Percentiles rank a stretch among this genome's conserved stretches.
Evolutionary conservation across 2,888 invertebrate genomes (phyloP).

Genomic region (Drosophila mimetica): DNA sequence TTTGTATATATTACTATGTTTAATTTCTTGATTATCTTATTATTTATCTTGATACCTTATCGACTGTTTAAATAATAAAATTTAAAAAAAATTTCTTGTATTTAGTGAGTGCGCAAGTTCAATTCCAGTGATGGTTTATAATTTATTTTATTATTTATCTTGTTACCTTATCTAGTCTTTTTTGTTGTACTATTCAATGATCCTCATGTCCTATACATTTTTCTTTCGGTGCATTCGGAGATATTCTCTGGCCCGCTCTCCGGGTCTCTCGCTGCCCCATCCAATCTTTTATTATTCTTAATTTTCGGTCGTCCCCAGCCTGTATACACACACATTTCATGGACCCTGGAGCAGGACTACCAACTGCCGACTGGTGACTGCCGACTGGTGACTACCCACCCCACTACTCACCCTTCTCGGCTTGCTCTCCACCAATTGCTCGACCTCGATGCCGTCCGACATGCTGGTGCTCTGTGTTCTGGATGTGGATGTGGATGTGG

Average conservation of each 20-base stretch:
- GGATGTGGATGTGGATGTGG: slow-evolving; percentile 46
- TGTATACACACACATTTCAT: slow-evolving; percentile 21
- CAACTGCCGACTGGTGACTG: background rate
- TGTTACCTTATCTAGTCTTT: too few species aligned
- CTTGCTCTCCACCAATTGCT: slow-evolving; percentile 86
- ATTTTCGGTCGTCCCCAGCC: slow-evolving; percentile 35
- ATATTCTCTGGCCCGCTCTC: background rate
- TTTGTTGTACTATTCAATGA: too few species aligned
- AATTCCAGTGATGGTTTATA: too few species aligned
- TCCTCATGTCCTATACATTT: too few species aligned
- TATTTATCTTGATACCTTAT: too few species aligned
- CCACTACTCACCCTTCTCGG: slow-evolving; percentile 87
- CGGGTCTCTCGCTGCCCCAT: slow-evolving; percentile 8
- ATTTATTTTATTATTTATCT: too few species aligned
- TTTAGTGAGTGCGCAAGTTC: too few species aligned
- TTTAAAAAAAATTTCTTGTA: too few species aligned
- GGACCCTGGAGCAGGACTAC: slow-evolving; percentile 12
- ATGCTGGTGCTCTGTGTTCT: slow-evolving; percentile 59
- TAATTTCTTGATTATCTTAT: too few species aligned
- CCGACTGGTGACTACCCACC: background rate
- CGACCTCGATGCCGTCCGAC: slow-evolving; percentile 88
- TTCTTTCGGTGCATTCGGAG: background rate
- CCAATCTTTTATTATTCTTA: slow-evolving; percentile 43
- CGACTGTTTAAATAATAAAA: too few species aligned
- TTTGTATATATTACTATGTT: background rate